These are phyloP conservation scores for Palythoa heliodiscus DNA, from an alignment of 92 coral and sea anemone species.

Conservation along the genomic window DNA sequence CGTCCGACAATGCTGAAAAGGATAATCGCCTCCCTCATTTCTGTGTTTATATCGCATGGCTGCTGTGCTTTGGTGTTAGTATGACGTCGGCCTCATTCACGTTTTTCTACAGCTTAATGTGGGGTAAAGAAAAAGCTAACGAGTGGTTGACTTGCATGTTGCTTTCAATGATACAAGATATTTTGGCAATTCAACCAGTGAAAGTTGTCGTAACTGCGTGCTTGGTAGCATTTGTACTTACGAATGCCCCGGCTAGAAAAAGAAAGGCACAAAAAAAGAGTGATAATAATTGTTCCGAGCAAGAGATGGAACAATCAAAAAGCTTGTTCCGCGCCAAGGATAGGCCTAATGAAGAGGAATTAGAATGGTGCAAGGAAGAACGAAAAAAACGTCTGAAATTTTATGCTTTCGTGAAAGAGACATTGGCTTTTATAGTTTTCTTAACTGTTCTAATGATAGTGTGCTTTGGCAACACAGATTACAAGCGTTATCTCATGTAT, in stretches of 20 bases:
- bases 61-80: slow-evolving; percentile 49
- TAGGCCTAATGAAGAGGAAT: background rate
- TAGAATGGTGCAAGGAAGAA: slow-evolving; percentile 33
- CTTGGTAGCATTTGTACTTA: slow-evolving; percentile 31
- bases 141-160: slow-evolving; percentile 64
- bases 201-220: slow-evolving; percentile 51
- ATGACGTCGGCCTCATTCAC: slow-evolving; percentile 59
- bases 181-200: slow-evolving; percentile 56
- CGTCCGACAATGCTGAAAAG: background rate
- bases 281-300: background rate
- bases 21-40: slow-evolving; percentile 57
- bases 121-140: slow-evolving; percentile 55
- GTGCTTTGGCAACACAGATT: slow-evolving; percentile 48
- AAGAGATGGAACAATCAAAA: background rate
- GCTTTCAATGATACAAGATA: slow-evolving; percentile 53
- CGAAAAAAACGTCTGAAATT: slow-evolving; percentile 29
- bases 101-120: slow-evolving; percentile 42
- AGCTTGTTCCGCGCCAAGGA: background rate
- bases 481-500: slow-evolving; percentile 39
- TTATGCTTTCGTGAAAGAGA: slow-evolving; percentile 25
- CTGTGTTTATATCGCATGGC: slow-evolving; percentile 66
- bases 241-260: background rate
- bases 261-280: background rate
- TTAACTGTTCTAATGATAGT: slow-evolving; percentile 39
- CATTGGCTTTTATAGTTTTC: slow-evolving; percentile 18